These are phyloP conservation scores for Drosophila tristis DNA, from an alignment of 1,140 invertebrate genomes.

Conservation along the genomic window DNA sequence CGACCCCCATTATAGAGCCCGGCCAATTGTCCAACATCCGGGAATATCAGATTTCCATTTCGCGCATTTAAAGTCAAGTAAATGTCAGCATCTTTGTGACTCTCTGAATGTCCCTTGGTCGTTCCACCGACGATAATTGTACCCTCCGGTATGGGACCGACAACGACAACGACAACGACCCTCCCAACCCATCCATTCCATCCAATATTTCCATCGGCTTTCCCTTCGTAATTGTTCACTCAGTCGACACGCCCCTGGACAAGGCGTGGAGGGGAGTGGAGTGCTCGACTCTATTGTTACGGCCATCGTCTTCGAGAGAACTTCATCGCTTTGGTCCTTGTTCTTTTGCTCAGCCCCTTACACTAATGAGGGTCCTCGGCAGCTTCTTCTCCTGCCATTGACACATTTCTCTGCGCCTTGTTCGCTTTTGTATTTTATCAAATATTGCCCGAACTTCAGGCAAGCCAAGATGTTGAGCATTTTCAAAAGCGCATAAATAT, in stretches of 20 bases:
- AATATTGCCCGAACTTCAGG: constrained; percentile 61
- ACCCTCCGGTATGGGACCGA: not conserved
- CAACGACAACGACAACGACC: constrained; percentile 5
- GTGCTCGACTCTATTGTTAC: constrained; percentile 53
- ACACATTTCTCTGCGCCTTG: constrained; percentile 56
- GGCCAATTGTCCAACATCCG: constrained; percentile 78
- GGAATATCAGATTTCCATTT: constrained; percentile 67
- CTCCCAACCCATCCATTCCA: constrained; percentile 21
- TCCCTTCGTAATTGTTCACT: constrained; percentile 66
- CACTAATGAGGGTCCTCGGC: constrained; percentile 75
- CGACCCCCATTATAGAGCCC: constrained; percentile 40
- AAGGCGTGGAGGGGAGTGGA: constrained; percentile 29
- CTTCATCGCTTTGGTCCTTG: constrained; percentile 48
- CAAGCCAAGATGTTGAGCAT: constrained; percentile 55
- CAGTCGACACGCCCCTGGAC: constrained; percentile 63
- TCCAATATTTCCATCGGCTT: constrained; percentile 9
- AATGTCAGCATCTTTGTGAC: constrained; percentile 66
- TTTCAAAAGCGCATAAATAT: constrained; percentile 76
- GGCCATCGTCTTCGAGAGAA: constrained; percentile 34
- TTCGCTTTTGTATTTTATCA: constrained; percentile 57
- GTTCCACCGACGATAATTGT: constrained; percentile 32
- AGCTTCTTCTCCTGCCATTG: constrained; percentile 64
- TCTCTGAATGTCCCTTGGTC: constrained; percentile 35
- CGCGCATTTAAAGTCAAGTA: constrained; percentile 66
- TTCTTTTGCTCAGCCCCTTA: constrained; percentile 59